Percentiles rank a stretch among this genome's conserved stretches.
These are phyloP conservation scores for Chaitophorus viminalis DNA, from an alignment of 2,888 invertebrate species.

Conservation along the genomic window DNA sequence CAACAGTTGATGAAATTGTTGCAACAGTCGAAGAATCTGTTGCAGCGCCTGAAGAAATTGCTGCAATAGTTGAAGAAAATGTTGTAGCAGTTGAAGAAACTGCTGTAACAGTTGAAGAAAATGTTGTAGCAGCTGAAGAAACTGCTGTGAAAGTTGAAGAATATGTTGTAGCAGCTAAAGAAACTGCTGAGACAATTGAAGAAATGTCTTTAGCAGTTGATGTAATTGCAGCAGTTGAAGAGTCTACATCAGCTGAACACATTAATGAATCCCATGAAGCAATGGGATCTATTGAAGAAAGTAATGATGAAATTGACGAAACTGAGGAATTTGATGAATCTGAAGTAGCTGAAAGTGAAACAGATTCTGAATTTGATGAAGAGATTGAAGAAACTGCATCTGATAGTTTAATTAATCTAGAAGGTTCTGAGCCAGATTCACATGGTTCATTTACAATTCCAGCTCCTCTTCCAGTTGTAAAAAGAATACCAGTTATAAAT, in stretches of 20 bases:
- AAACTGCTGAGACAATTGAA: no score
- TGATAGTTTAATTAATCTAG: not conserved
- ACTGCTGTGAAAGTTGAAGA: no score
- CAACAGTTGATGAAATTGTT: not conserved
- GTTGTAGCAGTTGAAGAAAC: no score
- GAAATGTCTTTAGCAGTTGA: not conserved
- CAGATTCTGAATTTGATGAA: not conserved
- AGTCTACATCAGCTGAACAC: not conserved
- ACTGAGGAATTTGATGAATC: not conserved
- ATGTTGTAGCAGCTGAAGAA: not conserved
- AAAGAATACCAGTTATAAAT: conserved; percentile 3
- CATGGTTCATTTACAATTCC: conserved; percentile 13
- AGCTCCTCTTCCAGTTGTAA: conserved; percentile 28
- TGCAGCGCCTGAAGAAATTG: not conserved
- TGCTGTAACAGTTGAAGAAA: no score
- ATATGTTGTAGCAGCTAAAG: not conserved
- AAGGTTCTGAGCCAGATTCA: not conserved
- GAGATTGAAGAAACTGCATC: not conserved
- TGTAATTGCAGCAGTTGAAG: not conserved
- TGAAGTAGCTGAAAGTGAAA: not conserved
- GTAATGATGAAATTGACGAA: not conserved
- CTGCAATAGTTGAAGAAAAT: not conserved
- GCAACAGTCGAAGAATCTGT: not conserved
- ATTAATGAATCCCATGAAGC: not conserved
- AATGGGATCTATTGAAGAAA: not conserved